Percentiles rank a stretch among this genome's conserved stretches.
These are phyloP conservation scores for Mimas tiliae DNA, from an alignment of 2,888 invertebrate species.

Conservation along the genomic window DNA sequence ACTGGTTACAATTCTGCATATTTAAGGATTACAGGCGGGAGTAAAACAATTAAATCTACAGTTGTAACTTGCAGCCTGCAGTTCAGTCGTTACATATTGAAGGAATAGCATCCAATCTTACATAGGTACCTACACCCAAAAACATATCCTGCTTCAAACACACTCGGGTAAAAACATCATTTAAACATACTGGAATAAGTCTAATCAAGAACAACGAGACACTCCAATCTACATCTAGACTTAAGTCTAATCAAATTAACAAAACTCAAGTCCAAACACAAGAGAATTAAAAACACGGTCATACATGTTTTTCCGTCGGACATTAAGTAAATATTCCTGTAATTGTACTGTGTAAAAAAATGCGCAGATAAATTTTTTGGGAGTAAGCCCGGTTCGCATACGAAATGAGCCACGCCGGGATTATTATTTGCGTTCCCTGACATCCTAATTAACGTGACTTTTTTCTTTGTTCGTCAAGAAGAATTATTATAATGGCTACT, in stretches of 20 bases:
- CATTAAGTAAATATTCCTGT: slow-evolving; percentile 77
- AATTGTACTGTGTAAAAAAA: slow-evolving; percentile 77
- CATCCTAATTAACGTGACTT: slow-evolving; percentile 79
- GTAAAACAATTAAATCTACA: too few species aligned
- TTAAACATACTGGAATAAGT: too few species aligned
- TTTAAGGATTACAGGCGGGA: too few species aligned
- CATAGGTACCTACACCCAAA: too few species aligned
- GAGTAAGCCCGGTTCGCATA: slow-evolving; percentile 67
- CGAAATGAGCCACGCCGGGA: slow-evolving; percentile 72
- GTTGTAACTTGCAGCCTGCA: too few species aligned
- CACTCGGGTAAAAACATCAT: too few species aligned
- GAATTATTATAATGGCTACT: slow-evolving; percentile 53
- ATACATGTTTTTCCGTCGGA: slow-evolving; percentile 57
- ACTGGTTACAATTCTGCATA: too few species aligned
- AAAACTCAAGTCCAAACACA: slow-evolving; percentile 33
- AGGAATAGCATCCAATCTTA: too few species aligned
- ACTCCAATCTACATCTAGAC: background rate
- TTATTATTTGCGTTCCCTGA: slow-evolving; percentile 79
- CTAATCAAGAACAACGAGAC: too few species aligned
- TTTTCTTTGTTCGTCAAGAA: slow-evolving; percentile 64
- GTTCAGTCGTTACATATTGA: too few species aligned
- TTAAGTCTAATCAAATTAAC: background rate
- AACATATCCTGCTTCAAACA: too few species aligned
- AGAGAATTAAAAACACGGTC: slow-evolving; percentile 57
- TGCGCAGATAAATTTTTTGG: slow-evolving; percentile 72